Evolutionary conservation across 2,113 vertebrate species (phyloP).

Genomic region (Chrysochloris asiatica): DNA sequence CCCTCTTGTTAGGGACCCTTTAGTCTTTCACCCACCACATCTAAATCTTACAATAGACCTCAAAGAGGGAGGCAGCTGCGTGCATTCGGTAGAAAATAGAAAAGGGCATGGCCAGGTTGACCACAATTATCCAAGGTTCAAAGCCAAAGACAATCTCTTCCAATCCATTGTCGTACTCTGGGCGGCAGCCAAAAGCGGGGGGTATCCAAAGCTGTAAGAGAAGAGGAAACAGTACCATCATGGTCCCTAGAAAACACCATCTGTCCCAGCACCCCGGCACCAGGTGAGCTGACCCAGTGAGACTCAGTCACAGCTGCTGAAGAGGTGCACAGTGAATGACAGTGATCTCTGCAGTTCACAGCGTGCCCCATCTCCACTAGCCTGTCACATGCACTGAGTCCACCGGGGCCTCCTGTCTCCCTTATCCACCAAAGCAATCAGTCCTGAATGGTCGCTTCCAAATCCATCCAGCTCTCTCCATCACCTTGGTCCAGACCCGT

Average conservation of each 20-base stretch:
- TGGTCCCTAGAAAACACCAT: too few relatives aligned
- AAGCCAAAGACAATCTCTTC: conserved; percentile 96
- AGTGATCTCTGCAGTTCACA: not conserved
- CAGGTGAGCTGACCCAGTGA: rapidly evolving
- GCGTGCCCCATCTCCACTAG: rapidly evolving
- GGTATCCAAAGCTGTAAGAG: conserved; percentile 94
- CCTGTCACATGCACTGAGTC: rapidly evolving
- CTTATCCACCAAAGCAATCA: too few relatives aligned
- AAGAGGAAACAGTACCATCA: conserved; percentile 3
- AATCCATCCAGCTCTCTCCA: not conserved
- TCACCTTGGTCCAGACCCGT: not conserved
- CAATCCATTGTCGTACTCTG: conserved; percentile 95
- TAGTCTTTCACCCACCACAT: not conserved
- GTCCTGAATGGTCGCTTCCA: rapidly evolving
- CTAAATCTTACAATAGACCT: conserved; percentile 94
- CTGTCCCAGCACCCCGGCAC: not conserved
- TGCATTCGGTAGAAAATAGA: conserved; percentile 99
- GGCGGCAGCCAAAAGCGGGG: conserved; percentile 96
- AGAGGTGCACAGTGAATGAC: rapidly evolving
- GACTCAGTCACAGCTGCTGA: rapidly evolving
- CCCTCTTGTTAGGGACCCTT: not conserved
- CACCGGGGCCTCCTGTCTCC: not conserved
- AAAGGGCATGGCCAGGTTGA: conserved; percentile 96
- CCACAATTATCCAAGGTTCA: conserved; percentile 94
- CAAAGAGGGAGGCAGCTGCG: conserved; percentile 95